phyloP scores from a whole-genome alignment of 2,888 invertebrate species.

The Neria commutata region DNA sequence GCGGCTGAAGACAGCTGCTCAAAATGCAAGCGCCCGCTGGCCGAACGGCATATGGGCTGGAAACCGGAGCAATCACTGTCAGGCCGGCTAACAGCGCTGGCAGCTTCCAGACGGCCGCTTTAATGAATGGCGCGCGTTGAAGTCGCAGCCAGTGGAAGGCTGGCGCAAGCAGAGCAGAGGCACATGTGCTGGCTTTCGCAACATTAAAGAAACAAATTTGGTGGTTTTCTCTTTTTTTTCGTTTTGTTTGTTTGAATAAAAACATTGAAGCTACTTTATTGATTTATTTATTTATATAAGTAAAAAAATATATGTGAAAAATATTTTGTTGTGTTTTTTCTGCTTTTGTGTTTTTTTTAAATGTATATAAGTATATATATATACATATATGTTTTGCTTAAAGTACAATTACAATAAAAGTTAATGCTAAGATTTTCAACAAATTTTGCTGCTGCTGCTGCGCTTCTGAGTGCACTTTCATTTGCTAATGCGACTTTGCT shows the following conservation, averaged over 20 bases:
- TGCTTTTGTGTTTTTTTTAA: too few species aligned
- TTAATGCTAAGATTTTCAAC: background rate
- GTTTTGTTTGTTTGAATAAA: too few species aligned
- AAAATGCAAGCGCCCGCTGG: too few species aligned
- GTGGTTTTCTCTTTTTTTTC: background rate
- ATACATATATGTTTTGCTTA: background rate
- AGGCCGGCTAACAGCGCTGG: background rate
- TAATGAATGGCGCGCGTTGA: background rate
- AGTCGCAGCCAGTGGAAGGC: background rate
- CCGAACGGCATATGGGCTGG: background rate
- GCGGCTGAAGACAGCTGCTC: background rate
- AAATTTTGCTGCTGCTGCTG: background rate
- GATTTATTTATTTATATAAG: background rate
- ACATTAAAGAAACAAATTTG: background rate
- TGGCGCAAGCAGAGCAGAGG: background rate
- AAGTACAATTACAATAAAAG: background rate
- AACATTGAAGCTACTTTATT: slow-evolving; percentile 3
- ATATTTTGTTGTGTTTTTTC: too few species aligned
- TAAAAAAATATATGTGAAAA: background rate
- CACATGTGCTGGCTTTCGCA: background rate
- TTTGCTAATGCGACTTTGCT: too few species aligned
- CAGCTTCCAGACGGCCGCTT: background rate
- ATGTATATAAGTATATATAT: background rate
- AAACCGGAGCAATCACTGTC: slow-evolving; percentile 1
- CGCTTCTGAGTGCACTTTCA: too few species aligned